phyloP scores from a whole-genome alignment of 92 coral and sea anemone genomes.

The Desmophyllum pertusum region DNA sequence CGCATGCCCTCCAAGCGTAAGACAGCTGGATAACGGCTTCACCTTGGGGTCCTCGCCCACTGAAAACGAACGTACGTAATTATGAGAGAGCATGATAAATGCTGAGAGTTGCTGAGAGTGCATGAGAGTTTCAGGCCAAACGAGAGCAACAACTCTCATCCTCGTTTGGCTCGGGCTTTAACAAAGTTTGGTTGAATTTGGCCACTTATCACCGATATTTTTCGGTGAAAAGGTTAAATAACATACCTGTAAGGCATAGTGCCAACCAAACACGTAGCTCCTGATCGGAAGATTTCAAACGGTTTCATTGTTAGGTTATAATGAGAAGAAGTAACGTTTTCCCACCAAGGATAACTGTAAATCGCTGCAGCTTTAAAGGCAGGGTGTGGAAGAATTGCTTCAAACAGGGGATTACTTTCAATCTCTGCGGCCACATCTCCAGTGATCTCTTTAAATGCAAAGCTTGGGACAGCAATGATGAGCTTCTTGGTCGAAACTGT shows the following conservation, averaged over 20 bases:
- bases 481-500: constrained; percentile 6
- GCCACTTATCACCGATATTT: too few relatives aligned
- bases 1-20: neutral
- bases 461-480: constrained; percentile 13
- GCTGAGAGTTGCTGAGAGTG: too few relatives aligned
- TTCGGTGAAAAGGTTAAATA: neutral
- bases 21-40: neutral
- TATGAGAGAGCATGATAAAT: too few relatives aligned
- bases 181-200: too few relatives aligned
- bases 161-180: too few relatives aligned
- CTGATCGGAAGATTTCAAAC: neutral
- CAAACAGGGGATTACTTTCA: neutral
- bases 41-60: neutral
- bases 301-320: neutral
- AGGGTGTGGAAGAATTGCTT: neutral
- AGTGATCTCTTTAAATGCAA: neutral
- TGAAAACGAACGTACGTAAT: neutral
- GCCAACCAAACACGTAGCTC: neutral
- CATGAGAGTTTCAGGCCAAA: too few relatives aligned
- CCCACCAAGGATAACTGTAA: constrained; percentile 38
- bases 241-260: constrained; percentile 28
- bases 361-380: constrained; percentile 19
- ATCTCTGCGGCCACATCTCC: constrained; percentile 18
- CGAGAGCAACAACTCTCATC: too few relatives aligned
- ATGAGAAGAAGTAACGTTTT: constrained; percentile 10